These are phyloP conservation scores for Pterostichus madidus DNA, from an alignment of 2,888 invertebrate genomes.

Conservation along the genomic window DNA sequence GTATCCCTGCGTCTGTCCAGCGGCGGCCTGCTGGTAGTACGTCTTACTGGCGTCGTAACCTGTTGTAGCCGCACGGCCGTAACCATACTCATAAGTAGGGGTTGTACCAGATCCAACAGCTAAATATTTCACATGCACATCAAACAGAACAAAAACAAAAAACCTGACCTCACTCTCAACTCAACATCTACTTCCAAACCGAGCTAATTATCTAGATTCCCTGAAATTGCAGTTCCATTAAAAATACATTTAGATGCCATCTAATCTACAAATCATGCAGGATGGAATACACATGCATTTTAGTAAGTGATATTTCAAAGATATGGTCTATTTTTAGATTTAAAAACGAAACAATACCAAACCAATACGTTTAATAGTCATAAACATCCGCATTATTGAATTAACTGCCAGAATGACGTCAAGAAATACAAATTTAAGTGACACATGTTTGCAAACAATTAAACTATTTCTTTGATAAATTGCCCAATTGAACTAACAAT, in stretches of 20 bases:
- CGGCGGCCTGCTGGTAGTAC: constrained; percentile 91
- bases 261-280: constrained; percentile 5
- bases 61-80: constrained; percentile 82
- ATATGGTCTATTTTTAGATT: constrained; percentile 11
- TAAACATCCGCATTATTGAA: constrained; percentile 29
- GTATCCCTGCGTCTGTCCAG: constrained; percentile 83
- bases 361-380: constrained; percentile 17
- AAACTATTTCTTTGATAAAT: too few relatives aligned
- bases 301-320: background rate
- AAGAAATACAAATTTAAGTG: background rate
- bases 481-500: background rate
- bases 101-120: constrained; percentile 79
- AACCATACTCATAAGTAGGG: constrained; percentile 85
- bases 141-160: constrained; percentile 41
- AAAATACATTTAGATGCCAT: background rate
- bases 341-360: background rate
- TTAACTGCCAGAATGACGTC: constrained; percentile 12
- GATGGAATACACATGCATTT: constrained; percentile 1
- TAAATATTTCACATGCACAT: constrained; percentile 64
- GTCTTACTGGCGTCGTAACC: constrained; percentile 91
- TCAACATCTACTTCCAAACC: background rate
- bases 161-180: background rate
- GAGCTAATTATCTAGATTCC: constrained; percentile 51
- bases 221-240: background rate
- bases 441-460: background rate